Conservation (phyloP, 2,113 vertebrate genomes). For the Orcinus orca region DNA sequence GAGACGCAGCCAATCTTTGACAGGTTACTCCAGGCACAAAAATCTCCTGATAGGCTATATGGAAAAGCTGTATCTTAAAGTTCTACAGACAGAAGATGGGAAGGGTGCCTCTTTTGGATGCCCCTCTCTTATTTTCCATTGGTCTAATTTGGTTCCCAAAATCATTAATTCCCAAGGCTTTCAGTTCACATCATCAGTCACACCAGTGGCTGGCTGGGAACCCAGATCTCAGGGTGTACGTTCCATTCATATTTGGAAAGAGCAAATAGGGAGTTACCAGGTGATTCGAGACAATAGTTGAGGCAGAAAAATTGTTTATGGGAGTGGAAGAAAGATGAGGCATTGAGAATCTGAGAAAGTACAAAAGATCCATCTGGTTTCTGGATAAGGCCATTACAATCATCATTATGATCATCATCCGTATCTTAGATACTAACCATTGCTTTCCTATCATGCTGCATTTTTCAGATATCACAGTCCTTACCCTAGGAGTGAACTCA, state of each 20-base stretch:
- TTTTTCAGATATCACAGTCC: not conserved
- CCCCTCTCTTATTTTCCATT: not conserved
- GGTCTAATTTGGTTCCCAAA: not conserved
- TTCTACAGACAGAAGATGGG: not conserved
- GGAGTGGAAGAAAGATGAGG: not conserved
- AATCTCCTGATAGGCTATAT: not conserved
- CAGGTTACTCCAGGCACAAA: not conserved
- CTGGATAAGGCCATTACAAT: not conserved
- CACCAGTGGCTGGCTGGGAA: not conserved
- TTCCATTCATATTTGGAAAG: not conserved
- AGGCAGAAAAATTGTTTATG: not conserved
- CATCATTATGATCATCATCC: not conserved
- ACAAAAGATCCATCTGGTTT: no score
- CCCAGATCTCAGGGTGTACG: not conserved
- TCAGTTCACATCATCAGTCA: not conserved
- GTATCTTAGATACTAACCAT: not conserved
- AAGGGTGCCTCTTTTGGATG: not conserved
- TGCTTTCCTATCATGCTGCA: not conserved
- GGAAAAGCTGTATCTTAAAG: not conserved
- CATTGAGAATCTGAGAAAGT: not conserved
- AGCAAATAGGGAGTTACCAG: not conserved
- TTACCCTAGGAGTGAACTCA: not conserved
- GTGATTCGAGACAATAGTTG: not conserved
- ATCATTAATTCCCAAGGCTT: not conserved
- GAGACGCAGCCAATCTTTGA: not conserved